A percentile compares a stretch with the other conserved stretches of the same genome.
Evolutionary conservation across 1,140 invertebrate species (phyloP).

Genomic region (Batillaria attramentaria): DNA sequence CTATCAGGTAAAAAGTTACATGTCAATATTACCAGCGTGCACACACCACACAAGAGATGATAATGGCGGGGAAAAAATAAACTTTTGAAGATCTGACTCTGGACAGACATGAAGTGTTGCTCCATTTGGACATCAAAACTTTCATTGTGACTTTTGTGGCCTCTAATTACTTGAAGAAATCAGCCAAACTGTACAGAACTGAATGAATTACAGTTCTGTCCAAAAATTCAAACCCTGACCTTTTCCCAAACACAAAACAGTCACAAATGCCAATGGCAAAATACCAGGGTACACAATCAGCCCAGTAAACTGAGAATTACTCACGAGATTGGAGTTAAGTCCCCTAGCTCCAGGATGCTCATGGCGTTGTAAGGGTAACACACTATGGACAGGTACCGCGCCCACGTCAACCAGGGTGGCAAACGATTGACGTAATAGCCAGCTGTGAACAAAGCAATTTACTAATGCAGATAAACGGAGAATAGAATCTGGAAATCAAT

Average conservation of each 20-base stretch:
- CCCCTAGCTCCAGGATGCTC: slow-evolving; percentile 86
- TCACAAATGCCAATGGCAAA: not conserved
- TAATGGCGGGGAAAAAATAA: no score
- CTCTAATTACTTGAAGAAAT: not conserved
- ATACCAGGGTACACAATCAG: not conserved
- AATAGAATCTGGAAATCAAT: no score
- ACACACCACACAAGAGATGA: no score
- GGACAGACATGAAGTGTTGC: no score
- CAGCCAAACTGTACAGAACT: not conserved
- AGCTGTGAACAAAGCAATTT: slow-evolving; percentile 26
- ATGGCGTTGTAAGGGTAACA: slow-evolving; percentile 90
- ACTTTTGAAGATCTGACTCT: no score
- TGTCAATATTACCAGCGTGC: no score
- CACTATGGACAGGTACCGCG: slow-evolving; percentile 82
- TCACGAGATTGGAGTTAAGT: slow-evolving; percentile 81
- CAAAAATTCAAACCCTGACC: no score
- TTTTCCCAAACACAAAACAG: not conserved
- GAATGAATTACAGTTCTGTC: not conserved
- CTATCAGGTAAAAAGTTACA: no score
- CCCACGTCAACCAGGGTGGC: slow-evolving; percentile 83
- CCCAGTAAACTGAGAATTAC: slow-evolving; percentile 51
- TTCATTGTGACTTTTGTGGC: no score
- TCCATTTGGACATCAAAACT: not conserved
- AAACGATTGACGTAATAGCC: slow-evolving; percentile 86
- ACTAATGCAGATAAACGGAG: not conserved